Evolutionary conservation across 2,797 vertebrate genomes (phyloP), one percentile per base, ranked within the genome.

Genomic region (Sebastes glaucus): DNA sequence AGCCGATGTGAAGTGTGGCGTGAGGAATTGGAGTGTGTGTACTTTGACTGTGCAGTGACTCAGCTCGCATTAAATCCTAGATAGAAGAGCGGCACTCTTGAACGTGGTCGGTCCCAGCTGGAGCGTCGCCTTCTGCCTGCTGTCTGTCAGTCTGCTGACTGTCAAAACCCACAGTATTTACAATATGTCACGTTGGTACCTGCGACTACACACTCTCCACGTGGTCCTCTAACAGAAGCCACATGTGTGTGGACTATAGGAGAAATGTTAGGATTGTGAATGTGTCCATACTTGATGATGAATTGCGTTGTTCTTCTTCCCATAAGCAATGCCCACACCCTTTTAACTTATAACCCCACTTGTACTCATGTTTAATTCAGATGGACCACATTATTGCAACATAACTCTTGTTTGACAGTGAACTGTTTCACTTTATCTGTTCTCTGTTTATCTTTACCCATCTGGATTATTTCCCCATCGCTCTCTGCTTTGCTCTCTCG

Each of bases 1-100:
- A 71, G 81, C 77, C 6, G 23, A 79, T 74, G 76, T 83, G 85
- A 89, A 87, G 78, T 35, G 67, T 68, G 79, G 79, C 68, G 28
- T 84, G 72, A 84, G 27, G 76, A 88, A 91, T 76, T 75, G 72
- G 62, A 83, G 81, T 78, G 84, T 55, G 78, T 80, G 16, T 73
- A 72, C 75, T 85, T 66, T 70, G 76, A 81, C 85, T 71, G 81
- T 60, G 73, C 64, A 59, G 76, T 82, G 83, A 90, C 81, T 92
- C 80, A 80, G 78, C 83, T 76, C 63, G 23, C 77, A 77, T 88
- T 83, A 82, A 78, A 87, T 80, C 78, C 69, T 42, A 22, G 73
- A 82, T 66, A 65, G 67, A 83, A 68, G 18, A 81, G 82, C 61
- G 71, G 23, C 76, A 65, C 63, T 69, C 49, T 53, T 30, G 76